phyloP scores from a whole-genome alignment of 2,888 invertebrate species.

The Spisula subtruncata region DNA sequence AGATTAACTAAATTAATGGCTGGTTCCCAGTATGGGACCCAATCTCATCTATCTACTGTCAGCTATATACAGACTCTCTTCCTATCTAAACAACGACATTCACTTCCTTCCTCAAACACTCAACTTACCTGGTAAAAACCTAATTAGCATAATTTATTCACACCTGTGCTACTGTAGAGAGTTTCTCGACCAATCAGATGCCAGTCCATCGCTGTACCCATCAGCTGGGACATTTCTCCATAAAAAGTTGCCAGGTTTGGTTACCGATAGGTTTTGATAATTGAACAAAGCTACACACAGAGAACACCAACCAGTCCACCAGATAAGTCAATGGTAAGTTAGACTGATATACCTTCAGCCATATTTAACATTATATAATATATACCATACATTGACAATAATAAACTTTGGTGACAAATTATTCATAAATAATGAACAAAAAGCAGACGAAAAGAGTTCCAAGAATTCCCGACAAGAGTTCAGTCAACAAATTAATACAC shows the following conservation, averaged over 20 bases:
- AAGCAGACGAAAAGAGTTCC: not conserved
- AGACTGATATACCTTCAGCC: not conserved
- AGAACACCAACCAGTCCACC: not conserved
- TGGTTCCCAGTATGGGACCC: slow-evolving; percentile 47
- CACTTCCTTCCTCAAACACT: slow-evolving; percentile 56
- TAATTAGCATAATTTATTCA: slow-evolving; percentile 65
- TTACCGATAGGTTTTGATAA: not conserved
- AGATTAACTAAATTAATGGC: slow-evolving; percentile 52
- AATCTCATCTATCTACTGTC: slow-evolving; percentile 36
- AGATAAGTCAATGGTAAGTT: not conserved
- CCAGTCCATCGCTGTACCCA: slow-evolving; percentile 19
- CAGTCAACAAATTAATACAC: not conserved
- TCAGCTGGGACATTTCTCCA: slow-evolving; percentile 40
- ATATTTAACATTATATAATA: not conserved
- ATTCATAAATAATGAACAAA: not conserved
- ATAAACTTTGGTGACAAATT: slow-evolving; percentile 4
- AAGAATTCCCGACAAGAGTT: not conserved
- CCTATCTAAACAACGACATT: slow-evolving; percentile 34
- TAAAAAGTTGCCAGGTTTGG: slow-evolving; percentile 33
- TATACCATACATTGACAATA: not conserved
- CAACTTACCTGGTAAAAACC: slow-evolving; percentile 58
- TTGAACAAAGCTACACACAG: not conserved
- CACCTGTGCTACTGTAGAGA: slow-evolving; percentile 60
- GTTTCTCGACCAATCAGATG: slow-evolving; percentile 53
- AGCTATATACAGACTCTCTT: slow-evolving; percentile 27